Evolutionary conservation across 2,888 invertebrate genomes (phyloP), one percentile per base, ranked within the genome.

Genomic region (Drosophila melanocephala): DNA sequence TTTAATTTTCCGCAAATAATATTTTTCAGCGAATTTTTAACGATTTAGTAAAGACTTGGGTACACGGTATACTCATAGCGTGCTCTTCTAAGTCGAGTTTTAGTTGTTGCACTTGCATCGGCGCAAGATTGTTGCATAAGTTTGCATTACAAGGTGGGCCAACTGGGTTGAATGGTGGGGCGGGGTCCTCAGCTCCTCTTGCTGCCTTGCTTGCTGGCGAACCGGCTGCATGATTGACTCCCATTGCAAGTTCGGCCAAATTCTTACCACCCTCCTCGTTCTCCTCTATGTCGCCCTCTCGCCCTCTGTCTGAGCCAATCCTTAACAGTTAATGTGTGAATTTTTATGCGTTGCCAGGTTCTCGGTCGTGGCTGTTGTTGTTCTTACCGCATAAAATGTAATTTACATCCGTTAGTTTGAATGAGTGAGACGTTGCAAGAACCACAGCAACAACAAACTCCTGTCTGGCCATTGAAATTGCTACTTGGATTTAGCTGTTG

Each of bases 261-360:
- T 71, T 63, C 83, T 57, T 56, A 63, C 51, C 35, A 22, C 58
- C 42, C 67, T 64, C 59, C 19, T 55, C 59, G 53, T 44, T 30
- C 62, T 66, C 51, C 69, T 53, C 28, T 19, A 55, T 35, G 42
- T 33, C 42, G 35, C 39, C 5, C 47, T 37, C 32, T 50, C 30
- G 3, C 58, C 26, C 42, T 6, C 51, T 9, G 22, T 69, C n/a
- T 39, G 57, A 26, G 56, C 63, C 82, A 68, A 87, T 87, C 86
- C 86, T 87, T 87, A 89, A 89, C 87, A 89, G 90, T 90, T 87
- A 87, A 87, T 90, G 87, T 87, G 87, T 83, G 89, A 87, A 81
- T 84, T 89, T 86, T 90, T 90, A 90, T 90, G 91, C 91, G 84
- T 83, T 86, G 81, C 82, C 90, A 89, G 90, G 85, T 83, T 84